A percentile compares a stretch with the other conserved stretches of the same genome.
Conservation (phyloP, 2,888 invertebrate genomes). For the Griposia aprilina region DNA sequence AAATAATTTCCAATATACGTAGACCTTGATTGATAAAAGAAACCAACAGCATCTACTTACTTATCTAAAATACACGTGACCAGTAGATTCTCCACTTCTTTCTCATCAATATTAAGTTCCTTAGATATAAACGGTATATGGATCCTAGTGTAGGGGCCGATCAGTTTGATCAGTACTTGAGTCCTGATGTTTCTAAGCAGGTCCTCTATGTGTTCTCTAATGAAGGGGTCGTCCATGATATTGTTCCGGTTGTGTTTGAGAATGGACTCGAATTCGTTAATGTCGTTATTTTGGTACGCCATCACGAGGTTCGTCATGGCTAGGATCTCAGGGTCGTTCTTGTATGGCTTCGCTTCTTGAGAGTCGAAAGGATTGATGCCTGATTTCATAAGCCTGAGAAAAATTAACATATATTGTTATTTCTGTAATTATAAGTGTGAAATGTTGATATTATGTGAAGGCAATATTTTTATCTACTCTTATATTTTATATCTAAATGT, state of each 20-base stretch:
- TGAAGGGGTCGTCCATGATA: slow-evolving; percentile 99
- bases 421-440: background rate
- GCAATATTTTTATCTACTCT: background rate
- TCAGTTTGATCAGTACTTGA: slow-evolving; percentile 98
- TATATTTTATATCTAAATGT: background rate
- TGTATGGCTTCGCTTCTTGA: slow-evolving; percentile 99
- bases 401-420: background rate
- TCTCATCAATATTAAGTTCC: slow-evolving; percentile 97
- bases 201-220: slow-evolving; percentile 99
- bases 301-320: slow-evolving; percentile 99
- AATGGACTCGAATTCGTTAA: slow-evolving; percentile 99
- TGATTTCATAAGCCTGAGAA: slow-evolving; percentile 98
- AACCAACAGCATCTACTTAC: slow-evolving; percentile 89
- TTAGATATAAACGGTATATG: slow-evolving; percentile 99
- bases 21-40: background rate
- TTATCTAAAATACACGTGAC: slow-evolving; percentile 99
- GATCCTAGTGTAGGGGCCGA: slow-evolving; percentile 99
- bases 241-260: slow-evolving; percentile 96
- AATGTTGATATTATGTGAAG: background rate
- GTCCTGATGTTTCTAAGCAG: slow-evolving; percentile 98
- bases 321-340: slow-evolving; percentile 99
- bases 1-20: background rate
- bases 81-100: slow-evolving; percentile 98
- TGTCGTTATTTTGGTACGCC: slow-evolving; percentile 99
- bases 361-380: slow-evolving; percentile 99